These are phyloP conservation scores for Mimas tiliae DNA, from an alignment of 2,888 invertebrate genomes.

Conservation along the genomic window DNA sequence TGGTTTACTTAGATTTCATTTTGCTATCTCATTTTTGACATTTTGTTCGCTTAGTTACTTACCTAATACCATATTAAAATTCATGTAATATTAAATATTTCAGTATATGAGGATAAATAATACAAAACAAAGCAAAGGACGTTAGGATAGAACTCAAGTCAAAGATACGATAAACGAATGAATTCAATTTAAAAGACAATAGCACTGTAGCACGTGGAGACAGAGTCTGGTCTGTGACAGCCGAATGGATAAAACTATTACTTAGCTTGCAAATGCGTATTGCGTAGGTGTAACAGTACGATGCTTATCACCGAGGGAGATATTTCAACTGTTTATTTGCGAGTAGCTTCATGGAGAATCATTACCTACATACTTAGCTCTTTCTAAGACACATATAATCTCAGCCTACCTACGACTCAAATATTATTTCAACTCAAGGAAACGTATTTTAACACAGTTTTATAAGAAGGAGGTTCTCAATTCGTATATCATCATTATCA, in stretches of 20 bases:
- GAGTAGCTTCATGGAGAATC: neutral
- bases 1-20: neutral
- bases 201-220: neutral
- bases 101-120: no score
- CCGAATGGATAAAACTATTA: conserved; percentile 2
- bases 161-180: neutral
- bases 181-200: conserved; percentile 2
- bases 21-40: neutral
- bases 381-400: no score
- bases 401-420: no score
- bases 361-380: neutral
- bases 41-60: neutral
- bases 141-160: neutral
- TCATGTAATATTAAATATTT: no score
- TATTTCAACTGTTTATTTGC: neutral
- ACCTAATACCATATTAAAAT: no score
- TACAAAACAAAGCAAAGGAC: neutral
- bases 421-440: no score
- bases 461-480: no score
- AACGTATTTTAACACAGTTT: no score
- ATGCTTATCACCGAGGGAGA: neutral
- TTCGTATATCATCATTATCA: no score
- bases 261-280: neutral
- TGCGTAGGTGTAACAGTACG: neutral
- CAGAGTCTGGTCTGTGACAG: neutral